Evolutionary conservation across 2,113 vertebrate genomes (phyloP).

Genomic region (Phalacrocorax aristotelis): DNA sequence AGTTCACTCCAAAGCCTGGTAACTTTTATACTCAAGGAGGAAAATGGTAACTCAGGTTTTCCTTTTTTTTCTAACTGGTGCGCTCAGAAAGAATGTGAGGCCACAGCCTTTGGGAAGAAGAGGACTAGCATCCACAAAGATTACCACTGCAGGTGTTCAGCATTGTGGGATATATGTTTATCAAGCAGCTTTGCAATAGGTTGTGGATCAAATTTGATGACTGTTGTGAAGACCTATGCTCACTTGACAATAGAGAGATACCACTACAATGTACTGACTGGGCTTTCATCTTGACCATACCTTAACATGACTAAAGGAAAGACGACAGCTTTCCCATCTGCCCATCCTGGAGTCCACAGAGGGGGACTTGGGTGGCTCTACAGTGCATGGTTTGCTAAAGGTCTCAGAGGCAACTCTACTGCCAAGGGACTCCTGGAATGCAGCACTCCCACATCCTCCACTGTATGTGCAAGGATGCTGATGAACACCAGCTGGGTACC

Average conservation of each 20-base stretch:
- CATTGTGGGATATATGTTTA: background rate
- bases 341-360: background rate
- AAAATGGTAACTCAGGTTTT: background rate
- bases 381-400: background rate
- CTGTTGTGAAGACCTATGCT: background rate
- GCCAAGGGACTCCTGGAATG: background rate
- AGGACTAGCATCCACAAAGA: background rate
- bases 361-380: background rate
- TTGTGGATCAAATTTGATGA: background rate
- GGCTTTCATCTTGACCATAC: background rate
- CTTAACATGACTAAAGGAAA: background rate
- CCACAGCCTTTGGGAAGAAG: background rate
- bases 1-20: background rate
- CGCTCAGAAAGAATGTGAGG: background rate
- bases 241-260: background rate
- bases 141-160: background rate
- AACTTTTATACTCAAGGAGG: background rate
- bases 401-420: background rate
- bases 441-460: background rate
- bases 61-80: background rate
- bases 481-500: background rate
- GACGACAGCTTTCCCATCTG: background rate
- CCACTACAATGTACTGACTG: background rate
- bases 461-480: fast-evolving
- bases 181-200: background rate